Evolutionary conservation across 2,888 invertebrate species (phyloP).

Genomic region (Hymenopus coronatus): DNA sequence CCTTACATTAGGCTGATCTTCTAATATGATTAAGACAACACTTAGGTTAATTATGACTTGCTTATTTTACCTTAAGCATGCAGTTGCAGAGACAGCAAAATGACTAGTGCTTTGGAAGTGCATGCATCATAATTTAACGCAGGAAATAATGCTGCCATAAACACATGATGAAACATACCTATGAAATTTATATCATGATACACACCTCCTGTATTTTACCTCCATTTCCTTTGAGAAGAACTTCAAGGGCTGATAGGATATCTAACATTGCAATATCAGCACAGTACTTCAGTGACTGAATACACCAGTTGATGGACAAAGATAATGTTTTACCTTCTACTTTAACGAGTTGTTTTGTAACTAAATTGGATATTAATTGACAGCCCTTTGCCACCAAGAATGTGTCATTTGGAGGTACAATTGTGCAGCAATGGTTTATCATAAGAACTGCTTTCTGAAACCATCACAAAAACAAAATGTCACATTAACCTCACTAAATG

Average conservation of each 20-base stretch:
- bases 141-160: too few relatives aligned
- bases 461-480: too few relatives aligned
- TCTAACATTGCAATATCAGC: slow-evolving; percentile 42
- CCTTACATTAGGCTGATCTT: too few relatives aligned
- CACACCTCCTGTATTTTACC: slow-evolving; percentile 32
- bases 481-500: background rate
- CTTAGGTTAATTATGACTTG: too few relatives aligned
- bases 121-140: too few relatives aligned
- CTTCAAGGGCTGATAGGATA: slow-evolving; percentile 45
- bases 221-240: slow-evolving; percentile 43
- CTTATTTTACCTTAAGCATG: too few relatives aligned
- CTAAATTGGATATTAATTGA: slow-evolving; percentile 54
- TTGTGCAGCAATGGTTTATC: slow-evolving; percentile 35
- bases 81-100: too few relatives aligned
- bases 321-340: slow-evolving; percentile 44
- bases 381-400: slow-evolving; percentile 58
- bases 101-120: too few relatives aligned
- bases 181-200: background rate
- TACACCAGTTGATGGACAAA: slow-evolving; percentile 44
- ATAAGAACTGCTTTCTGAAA: slow-evolving; percentile 35
- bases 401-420: slow-evolving; percentile 49
- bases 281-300: slow-evolving; percentile 42
- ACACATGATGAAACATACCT: too few relatives aligned
- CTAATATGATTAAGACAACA: too few relatives aligned
- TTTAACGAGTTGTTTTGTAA: slow-evolving; percentile 55